Conservation (phyloP, 1,140 invertebrate species). For the Drosophila sp. region DNA sequence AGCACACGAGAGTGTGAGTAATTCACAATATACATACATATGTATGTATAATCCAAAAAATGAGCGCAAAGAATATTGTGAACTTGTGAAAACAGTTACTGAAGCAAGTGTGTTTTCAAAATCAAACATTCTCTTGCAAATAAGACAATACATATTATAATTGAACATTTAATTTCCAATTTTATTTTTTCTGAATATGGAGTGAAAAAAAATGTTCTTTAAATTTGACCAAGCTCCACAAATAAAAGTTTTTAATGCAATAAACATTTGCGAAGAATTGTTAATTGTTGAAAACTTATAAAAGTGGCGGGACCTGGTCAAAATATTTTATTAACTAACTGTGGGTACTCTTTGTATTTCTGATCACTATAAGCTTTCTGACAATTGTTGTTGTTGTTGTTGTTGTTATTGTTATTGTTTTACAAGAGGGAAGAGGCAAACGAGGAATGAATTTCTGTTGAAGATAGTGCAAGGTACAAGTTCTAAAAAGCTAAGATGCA, state of each 20-base stretch:
- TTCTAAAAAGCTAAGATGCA: slow-evolving; percentile 23
- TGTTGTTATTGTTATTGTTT: not conserved
- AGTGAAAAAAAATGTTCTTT: no score
- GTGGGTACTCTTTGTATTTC: not conserved
- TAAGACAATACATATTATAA: not conserved
- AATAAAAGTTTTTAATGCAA: no score
- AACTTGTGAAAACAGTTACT: not conserved
- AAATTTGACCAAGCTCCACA: no score
- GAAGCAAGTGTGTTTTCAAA: no score
- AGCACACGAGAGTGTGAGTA: slow-evolving; percentile 11
- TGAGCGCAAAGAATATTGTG: slow-evolving; percentile 6
- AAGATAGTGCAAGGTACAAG: slow-evolving; percentile 23
- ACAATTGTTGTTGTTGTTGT: not conserved
- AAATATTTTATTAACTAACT: no score
- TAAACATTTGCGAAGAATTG: no score
- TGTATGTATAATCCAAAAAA: slow-evolving; percentile 13
- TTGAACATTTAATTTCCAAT: no score
- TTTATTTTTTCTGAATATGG: no score
- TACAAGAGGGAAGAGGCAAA: not conserved
- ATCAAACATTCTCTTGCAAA: not conserved
- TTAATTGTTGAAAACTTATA: no score
- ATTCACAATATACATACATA: not conserved
- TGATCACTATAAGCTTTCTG: not conserved
- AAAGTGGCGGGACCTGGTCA: no score
- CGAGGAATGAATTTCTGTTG: not conserved